Conservation (phyloP, 2,797 vertebrate species). For the Limnodromus scolopaceus region DNA sequence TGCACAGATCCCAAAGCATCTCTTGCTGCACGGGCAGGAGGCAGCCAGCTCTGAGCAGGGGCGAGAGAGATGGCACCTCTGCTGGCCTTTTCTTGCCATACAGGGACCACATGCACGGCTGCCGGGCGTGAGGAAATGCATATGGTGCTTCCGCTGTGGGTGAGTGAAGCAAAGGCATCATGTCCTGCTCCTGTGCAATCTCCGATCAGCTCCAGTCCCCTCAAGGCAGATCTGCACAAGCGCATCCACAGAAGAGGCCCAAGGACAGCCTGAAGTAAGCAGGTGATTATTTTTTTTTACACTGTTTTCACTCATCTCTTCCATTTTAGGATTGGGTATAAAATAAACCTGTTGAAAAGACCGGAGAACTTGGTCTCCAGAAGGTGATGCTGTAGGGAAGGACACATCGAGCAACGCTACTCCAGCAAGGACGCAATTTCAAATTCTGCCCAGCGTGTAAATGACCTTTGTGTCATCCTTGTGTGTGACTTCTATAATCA, state of each 20-base stretch:
- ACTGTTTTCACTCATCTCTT: neutral
- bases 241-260: neutral
- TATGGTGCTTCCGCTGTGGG: neutral
- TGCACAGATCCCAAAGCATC: neutral
- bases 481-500: neutral
- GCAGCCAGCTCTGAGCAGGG: neutral
- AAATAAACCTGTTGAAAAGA: neutral
- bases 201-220: neutral
- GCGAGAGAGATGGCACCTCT: neutral
- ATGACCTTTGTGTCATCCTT: neutral
- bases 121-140: neutral
- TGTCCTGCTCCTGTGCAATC: neutral
- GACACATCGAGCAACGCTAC: neutral
- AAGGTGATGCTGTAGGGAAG: neutral
- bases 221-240: neutral
- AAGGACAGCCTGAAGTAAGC: neutral
- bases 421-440: neutral
- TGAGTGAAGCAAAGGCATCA: neutral
- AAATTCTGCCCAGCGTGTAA: neutral
- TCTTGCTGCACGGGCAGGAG: neutral
- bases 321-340: neutral
- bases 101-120: accelerated
- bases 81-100: neutral
- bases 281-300: neutral
- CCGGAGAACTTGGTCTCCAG: neutral